These are phyloP conservation scores for Neocloeon triangulifer DNA, from an alignment of 1,140 invertebrate species.

Conservation along the genomic window DNA sequence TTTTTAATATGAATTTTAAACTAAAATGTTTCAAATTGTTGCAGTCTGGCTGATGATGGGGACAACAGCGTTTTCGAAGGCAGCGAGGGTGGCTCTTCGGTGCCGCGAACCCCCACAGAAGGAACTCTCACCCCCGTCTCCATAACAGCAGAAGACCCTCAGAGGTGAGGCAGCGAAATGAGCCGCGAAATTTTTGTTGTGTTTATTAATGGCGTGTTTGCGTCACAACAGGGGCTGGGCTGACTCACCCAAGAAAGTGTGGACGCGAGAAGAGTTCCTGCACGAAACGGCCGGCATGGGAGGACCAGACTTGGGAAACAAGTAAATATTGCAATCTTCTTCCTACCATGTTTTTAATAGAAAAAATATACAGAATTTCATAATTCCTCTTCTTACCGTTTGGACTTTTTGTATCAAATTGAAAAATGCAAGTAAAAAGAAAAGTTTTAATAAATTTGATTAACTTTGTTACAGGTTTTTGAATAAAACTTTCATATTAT, in stretches of 20 bases:
- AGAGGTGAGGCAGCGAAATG: too few species aligned
- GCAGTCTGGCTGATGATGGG: slow-evolving; percentile 10
- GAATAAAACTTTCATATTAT: too few species aligned
- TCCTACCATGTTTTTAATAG: not conserved
- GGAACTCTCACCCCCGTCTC: too few species aligned
- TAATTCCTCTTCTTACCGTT: not conserved
- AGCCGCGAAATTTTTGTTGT: too few species aligned
- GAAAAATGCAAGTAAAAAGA: slow-evolving; percentile 7
- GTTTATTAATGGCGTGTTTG: too few species aligned
- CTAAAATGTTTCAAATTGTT: slow-evolving; percentile 4
- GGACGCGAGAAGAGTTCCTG: slow-evolving; percentile 43
- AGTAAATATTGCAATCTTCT: slow-evolving; percentile 16
- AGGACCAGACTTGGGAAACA: slow-evolving; percentile 23
- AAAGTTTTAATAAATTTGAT: slow-evolving; percentile 7
- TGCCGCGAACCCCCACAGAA: slow-evolving; percentile 8
- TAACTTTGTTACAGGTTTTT: slow-evolving; percentile 3
- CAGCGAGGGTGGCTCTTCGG: slow-evolving; percentile 13
- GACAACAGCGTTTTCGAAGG: slow-evolving; percentile 18
- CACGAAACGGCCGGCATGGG: slow-evolving; percentile 45
- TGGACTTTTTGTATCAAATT: too few species aligned
- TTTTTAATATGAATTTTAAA: slow-evolving; percentile 2
- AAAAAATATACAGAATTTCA: not conserved
- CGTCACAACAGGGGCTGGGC: slow-evolving; percentile 1
- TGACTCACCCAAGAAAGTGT: slow-evolving; percentile 23
- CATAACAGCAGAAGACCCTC: too few species aligned